These are phyloP conservation scores for Hipposideros armiger DNA, from an alignment of 2,113 vertebrate species.

Conservation along the genomic window DNA sequence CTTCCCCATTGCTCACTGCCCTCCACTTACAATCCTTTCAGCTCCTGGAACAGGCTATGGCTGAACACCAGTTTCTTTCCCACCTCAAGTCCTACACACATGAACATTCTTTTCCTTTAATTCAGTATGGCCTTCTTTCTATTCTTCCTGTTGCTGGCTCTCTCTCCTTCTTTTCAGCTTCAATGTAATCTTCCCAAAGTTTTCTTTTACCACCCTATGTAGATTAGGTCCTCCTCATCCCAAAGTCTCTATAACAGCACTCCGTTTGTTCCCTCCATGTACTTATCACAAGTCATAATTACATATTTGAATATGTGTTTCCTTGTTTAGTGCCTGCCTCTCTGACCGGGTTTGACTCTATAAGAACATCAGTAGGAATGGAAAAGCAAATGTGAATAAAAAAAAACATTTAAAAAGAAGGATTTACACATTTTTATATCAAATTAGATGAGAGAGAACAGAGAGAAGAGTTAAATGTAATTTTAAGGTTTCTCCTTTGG, in stretches of 20 bases:
- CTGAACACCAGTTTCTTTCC: neutral
- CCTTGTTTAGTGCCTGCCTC: constrained; percentile 16
- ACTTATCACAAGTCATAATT: constrained; percentile 28
- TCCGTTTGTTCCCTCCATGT: neutral
- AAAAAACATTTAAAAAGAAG: constrained; percentile 51
- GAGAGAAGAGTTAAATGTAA: constrained; percentile 8
- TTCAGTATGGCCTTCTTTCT: neutral
- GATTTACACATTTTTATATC: neutral
- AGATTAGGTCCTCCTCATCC: neutral
- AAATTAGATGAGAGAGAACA: constrained; percentile 47
- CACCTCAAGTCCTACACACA: neutral
- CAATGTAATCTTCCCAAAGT: neutral
- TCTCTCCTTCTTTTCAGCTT: constrained; percentile 21
- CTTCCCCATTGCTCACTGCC: neutral
- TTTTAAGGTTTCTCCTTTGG: constrained; percentile 50
- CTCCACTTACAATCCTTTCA: neutral
- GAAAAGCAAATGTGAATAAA: neutral
- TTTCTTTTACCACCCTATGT: neutral
- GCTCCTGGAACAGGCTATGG: neutral
- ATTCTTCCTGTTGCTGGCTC: neutral
- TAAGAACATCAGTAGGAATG: neutral
- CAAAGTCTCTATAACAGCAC: neutral
- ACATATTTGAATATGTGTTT: neutral
- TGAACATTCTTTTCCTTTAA: neutral
- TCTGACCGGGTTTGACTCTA: neutral